Base-by-base conservation (phyloP, 2,888 invertebrate genomes). In the Polietes domitor region DNA sequence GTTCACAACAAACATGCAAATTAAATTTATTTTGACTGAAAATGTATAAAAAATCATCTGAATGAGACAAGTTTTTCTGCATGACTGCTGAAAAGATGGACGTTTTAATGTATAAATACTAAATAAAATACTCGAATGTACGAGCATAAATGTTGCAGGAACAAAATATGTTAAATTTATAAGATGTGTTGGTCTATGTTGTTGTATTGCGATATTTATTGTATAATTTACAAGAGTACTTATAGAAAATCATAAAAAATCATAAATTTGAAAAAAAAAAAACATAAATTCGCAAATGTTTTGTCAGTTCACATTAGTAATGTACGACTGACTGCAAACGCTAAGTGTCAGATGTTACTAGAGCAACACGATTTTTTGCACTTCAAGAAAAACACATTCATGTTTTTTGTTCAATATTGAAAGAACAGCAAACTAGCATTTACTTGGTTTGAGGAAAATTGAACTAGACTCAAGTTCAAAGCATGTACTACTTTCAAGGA, bases 21-120 rank as follows among this genome's bases (percentile, higher is more conserved):
- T 73, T 19, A 79, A 73, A 73, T 73, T 68, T 79, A 77, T 55
- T 41, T 70, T 55, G 73, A 17, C 41, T n/a, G 65, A 41, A 79
- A 65, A 68, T 73, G 41, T 53, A 26, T 55, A 55, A 79, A 78
- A 72, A 58, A 24, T 58, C 58, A 26, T 58, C 26, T 53, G 50
- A 65, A 55, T 73, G 55, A 65, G 53, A 73, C 73, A 79, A 68
- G 73, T 79, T 78, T 53, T 78, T 21, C 24, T 32, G n/a, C 28
- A n/a, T 61, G 28, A 28, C 28, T 61, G 28, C 28, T 2, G 58
- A 6, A 28, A 6, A 28, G 41, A 65, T 65, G 43, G 63, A 72
- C 26, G 28, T 41, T 41, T 70, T 50, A 63, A 50, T 50, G 61
- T 61, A 63, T 43, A 65, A 76, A 37, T 65, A 65, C 53, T 53